Evolutionary conservation across 2,888 invertebrate species (phyloP).

Genomic region (Gnatocerus cornutus): DNA sequence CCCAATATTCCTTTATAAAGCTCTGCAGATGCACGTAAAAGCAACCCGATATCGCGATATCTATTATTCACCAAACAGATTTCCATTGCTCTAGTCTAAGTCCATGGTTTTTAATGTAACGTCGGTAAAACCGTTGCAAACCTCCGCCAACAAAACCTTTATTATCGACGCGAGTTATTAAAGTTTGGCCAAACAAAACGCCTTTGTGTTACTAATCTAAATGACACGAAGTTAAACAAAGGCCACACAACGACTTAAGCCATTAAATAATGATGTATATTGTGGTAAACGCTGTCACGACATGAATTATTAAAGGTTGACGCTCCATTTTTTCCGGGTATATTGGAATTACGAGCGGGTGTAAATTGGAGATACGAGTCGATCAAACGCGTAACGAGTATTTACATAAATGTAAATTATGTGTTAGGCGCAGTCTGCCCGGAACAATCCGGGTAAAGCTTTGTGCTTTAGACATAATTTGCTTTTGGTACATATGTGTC

Average conservation of each 20-base stretch:
- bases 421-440: conserved; percentile 16
- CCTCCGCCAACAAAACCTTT: conserved; percentile 38
- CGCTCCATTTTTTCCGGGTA: background rate
- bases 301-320: conserved; percentile 31
- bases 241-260: conserved; percentile 34
- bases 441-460: conserved; percentile 11
- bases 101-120: background rate
- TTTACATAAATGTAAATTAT: conserved; percentile 46
- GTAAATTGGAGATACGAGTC: conserved; percentile 2
- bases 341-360: conserved; percentile 1
- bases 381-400: conserved; percentile 40
- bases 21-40: conserved; percentile 15
- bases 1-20: conserved; percentile 39
- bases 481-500: conserved; percentile 28
- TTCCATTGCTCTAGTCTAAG: conserved; percentile 16
- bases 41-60: conserved; percentile 30
- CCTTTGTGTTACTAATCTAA: conserved; percentile 47
- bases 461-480: conserved; percentile 27
- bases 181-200: conserved; percentile 44
- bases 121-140: conserved; percentile 14
- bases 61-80: conserved; percentile 44
- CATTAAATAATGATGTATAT: conserved; percentile 41
- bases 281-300: conserved; percentile 28
- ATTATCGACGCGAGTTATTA: conserved; percentile 46
- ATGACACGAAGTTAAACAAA: conserved; percentile 48